phyloP scores from a whole-genome alignment of 2,113 vertebrate genomes.

The Hippopotamus amphibius region DNA sequence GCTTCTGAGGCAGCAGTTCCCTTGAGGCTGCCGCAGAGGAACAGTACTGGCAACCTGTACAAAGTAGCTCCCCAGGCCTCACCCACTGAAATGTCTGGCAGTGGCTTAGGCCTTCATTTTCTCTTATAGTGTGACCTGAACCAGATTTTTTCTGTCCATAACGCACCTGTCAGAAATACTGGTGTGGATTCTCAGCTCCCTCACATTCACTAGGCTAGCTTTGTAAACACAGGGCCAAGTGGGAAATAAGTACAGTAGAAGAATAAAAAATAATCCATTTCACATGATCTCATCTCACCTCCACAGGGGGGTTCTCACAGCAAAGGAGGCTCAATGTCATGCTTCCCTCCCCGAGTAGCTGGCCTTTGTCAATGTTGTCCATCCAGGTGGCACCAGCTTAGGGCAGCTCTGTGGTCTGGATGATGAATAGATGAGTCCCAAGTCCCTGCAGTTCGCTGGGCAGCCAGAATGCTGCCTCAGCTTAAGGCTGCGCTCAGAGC shows the following conservation, averaged over 20 bases:
- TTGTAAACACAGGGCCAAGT: not conserved
- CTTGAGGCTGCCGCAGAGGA: not conserved
- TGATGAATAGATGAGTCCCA: not conserved
- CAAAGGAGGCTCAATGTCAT: not conserved
- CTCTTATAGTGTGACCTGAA: not conserved
- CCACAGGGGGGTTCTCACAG: not conserved
- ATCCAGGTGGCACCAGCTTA: not conserved
- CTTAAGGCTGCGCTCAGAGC: not conserved
- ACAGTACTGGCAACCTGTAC: not conserved
- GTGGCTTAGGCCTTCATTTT: not conserved
- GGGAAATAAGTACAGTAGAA: not conserved
- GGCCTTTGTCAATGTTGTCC: not conserved
- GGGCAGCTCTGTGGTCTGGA: not conserved
- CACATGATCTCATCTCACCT: not conserved
- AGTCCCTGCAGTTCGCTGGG: not conserved
- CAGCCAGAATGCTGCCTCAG: not conserved
- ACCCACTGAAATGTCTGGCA: not conserved
- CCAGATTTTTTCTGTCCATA: slow-evolving; percentile 13
- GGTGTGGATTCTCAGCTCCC: not conserved
- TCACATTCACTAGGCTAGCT: not conserved
- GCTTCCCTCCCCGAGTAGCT: not conserved
- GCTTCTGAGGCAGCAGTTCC: not conserved
- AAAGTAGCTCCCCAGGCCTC: not conserved
- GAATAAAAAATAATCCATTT: slow-evolving; percentile 29
- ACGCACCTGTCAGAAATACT: not conserved